Evolutionary conservation across 2,888 invertebrate species (phyloP).

Genomic region (Ophion ventricosus): DNA sequence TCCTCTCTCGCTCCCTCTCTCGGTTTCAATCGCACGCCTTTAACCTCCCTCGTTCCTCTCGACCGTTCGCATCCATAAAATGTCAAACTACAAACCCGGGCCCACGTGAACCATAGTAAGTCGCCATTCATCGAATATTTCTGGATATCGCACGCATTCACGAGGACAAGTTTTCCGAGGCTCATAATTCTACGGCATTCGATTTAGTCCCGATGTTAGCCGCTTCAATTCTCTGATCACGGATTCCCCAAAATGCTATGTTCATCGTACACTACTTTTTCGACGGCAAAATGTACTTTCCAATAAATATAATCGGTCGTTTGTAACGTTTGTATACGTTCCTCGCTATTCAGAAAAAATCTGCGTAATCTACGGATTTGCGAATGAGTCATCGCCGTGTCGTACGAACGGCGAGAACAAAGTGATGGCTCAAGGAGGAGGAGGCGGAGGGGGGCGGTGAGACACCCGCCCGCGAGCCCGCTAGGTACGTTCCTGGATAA

Average conservation of each 20-base stretch:
- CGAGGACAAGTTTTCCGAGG: neutral
- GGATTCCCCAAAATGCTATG: neutral
- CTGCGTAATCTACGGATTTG: neutral
- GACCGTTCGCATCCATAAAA: slow-evolving; percentile 70
- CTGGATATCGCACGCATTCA: neutral
- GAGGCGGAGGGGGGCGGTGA: no score
- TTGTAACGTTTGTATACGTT: neutral
- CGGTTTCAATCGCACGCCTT: slow-evolving; percentile 53
- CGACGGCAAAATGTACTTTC: neutral
- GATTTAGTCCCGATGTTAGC: neutral
- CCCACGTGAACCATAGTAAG: slow-evolving; percentile 47
- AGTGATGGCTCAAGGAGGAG: neutral
- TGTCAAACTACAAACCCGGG: slow-evolving; percentile 64
- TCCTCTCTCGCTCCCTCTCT: neutral
- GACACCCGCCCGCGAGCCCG: slow-evolving; percentile 28
- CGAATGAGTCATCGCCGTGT: neutral
- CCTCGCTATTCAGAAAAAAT: neutral
- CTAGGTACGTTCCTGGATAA: slow-evolving; percentile 66
- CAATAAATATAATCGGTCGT: neutral
- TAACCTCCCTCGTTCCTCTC: slow-evolving; percentile 68
- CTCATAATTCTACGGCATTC: neutral
- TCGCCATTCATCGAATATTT: neutral
- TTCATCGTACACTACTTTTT: neutral
- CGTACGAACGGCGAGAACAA: neutral
- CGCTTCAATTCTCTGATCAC: neutral